These are phyloP conservation scores for Chironomus tentans DNA, from an alignment of 2,888 invertebrate genomes.

Conservation along the genomic window DNA sequence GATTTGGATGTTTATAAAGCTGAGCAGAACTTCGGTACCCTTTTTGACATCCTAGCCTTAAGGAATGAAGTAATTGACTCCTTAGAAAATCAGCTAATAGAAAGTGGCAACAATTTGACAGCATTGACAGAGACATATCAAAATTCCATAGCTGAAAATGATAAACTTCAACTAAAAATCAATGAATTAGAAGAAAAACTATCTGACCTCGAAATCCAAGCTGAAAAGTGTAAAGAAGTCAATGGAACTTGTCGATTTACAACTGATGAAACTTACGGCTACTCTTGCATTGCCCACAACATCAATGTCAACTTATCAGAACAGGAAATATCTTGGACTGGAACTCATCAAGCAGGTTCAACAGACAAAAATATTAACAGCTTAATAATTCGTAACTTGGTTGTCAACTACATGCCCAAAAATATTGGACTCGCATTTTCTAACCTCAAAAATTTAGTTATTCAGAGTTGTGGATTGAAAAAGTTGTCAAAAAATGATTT, in stretches of 20 bases:
- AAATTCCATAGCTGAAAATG: too few species aligned
- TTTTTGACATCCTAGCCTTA: too few species aligned
- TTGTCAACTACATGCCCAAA: not conserved
- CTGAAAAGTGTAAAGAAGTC: not conserved
- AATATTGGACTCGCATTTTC: not conserved
- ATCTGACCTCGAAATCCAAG: not conserved
- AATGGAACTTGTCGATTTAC: not conserved
- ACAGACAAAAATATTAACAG: not conserved
- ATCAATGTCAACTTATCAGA: not conserved
- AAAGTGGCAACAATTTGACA: too few species aligned
- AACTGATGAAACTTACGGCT: not conserved
- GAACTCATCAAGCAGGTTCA: not conserved
- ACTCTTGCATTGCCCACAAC: not conserved
- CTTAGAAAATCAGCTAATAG: too few species aligned
- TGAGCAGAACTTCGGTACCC: too few species aligned
- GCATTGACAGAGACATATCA: too few species aligned
- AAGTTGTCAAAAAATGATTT: not conserved
- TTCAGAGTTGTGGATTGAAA: not conserved
- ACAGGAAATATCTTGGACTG: not conserved
- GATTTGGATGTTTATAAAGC: too few species aligned
- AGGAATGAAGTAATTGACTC: too few species aligned
- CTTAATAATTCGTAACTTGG: not conserved
- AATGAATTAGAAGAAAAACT: not conserved
- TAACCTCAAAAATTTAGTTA: not conserved
- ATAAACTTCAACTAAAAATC: not conserved